Base-by-base conservation (phyloP, 2,888 invertebrate genomes). In the Orthosia incerta region DNA sequence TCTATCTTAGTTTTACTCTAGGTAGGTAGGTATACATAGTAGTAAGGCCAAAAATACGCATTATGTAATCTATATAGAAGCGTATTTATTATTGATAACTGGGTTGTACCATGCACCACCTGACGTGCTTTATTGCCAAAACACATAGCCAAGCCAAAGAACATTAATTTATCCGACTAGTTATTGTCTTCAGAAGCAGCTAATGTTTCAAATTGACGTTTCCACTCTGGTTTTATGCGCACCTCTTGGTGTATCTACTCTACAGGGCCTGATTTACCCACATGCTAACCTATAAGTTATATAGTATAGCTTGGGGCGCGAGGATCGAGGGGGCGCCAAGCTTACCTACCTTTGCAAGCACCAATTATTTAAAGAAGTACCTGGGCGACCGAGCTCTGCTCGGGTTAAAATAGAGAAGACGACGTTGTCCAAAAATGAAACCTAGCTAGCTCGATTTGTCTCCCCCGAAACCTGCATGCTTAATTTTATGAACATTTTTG, bases 81-180 rank as follows among this genome's bases (percentile, higher is more conserved):
- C 76, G 72, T 69, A 72, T 81, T 84, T 76, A 83, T 87, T 74
- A 79, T 78, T 79, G 68, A 82, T 84, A 79, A 82, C 79, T 86
- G 74, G 79, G 82, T 83, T 86, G 78, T 83, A 74, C 63, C 82
- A 86, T 86, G 71, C 83, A 61, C 67, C 86, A 88, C 82, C 84
- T 86, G 88, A 82, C 76, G 65, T 74, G 53, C 68, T 82, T 84
- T 84, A 86, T 83, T 89, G 90, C 89, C 90, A 91, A 90, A 88
- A 84, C 75, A 76, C 84, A 84, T 83, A 79, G 86, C 87, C 85
- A 87, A 78, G 86, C 87, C 85, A 86, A 82, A 86, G 69, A 65
- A 56, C 75, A 78, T 80, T 84, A 83, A 88, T 89, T 85, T 83
- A 87, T 86, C 75, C 26, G 56, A 63, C 67, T 73, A 39, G 39